A percentile compares a stretch with the other conserved stretches of the same genome.
Conservation (phyloP, 2,113 vertebrate species). For the human region DNA sequence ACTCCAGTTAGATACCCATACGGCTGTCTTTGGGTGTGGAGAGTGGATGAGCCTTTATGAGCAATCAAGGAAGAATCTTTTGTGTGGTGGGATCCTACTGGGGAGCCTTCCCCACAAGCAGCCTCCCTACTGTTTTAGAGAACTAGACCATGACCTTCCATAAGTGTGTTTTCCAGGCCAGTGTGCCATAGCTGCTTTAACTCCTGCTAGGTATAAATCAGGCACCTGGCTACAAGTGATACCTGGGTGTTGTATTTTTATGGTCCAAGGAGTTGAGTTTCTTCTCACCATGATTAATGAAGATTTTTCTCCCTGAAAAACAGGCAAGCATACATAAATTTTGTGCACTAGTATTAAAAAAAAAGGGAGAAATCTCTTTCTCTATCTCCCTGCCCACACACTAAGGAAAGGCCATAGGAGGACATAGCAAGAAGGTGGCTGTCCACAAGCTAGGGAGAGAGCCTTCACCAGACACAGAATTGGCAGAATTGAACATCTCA, state of each 20-base stretch:
- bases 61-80: neutral
- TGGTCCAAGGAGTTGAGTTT: neutral
- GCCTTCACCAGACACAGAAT: neutral
- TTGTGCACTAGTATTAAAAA: neutral
- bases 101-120: neutral
- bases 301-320: neutral
- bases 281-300: neutral
- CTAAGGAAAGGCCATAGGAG: neutral
- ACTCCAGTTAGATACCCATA: conserved; percentile 85
- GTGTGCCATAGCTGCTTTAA: neutral
- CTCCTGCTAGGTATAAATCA: neutral
- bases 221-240: neutral
- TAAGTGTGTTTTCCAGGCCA: neutral
- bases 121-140: neutral
- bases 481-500: neutral
- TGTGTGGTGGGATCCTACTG: accelerated
- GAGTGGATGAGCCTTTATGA: no score
- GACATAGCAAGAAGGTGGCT: neutral
- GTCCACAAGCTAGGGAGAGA: neutral
- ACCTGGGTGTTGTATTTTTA: neutral
- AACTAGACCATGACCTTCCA: neutral
- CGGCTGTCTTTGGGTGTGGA: conserved; percentile 85
- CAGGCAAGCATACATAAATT: neutral
- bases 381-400: neutral
- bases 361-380: neutral